Percentiles rank a stretch among this genome's conserved stretches.
phyloP scores from a whole-genome alignment of 2,888 invertebrate species.

The Gryllus longicercus region DNA sequence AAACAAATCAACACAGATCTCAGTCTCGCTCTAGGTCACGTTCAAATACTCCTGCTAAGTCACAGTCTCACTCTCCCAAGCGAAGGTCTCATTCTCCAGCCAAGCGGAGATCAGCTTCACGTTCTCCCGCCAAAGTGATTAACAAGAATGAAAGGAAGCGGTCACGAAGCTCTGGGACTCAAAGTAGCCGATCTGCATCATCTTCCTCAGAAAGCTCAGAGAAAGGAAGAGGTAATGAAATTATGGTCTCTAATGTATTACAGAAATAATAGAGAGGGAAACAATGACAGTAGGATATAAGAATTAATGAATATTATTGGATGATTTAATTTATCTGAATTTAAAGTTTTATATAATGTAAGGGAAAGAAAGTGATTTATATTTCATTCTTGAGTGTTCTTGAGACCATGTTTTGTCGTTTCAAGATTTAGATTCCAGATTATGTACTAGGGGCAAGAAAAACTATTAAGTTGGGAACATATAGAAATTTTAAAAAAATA shows the following conservation, averaged over 20 bases:
- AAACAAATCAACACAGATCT: slow-evolving; percentile 41
- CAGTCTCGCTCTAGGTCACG: slow-evolving; percentile 38
- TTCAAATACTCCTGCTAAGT: not conserved
- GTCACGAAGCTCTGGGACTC: slow-evolving; percentile 29
- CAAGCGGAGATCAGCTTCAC: slow-evolving; percentile 38
- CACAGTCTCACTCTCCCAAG: slow-evolving; percentile 22
- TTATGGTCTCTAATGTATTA: not conserved
- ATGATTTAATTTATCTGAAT: not conserved
- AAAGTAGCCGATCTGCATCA: slow-evolving; percentile 30
- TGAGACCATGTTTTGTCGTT: no score
- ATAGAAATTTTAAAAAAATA: no score
- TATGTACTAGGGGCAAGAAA: no score
- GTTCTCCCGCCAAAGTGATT: slow-evolving; percentile 42
- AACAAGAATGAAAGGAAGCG: slow-evolving; percentile 39
- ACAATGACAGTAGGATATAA: no score
- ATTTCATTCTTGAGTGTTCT: no score
- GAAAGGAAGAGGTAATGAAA: slow-evolving; percentile 27
- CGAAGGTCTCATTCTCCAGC: slow-evolving; percentile 42
- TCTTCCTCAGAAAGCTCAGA: slow-evolving; percentile 33
- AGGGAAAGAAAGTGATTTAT: no score
- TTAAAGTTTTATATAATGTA: not conserved
- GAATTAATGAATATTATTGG: not conserved
- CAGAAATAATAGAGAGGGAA: no score
- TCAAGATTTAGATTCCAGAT: no score
- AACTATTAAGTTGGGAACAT: no score